Conservation (phyloP, 2,113 vertebrate species). For the Osmerus eperlanus region DNA sequence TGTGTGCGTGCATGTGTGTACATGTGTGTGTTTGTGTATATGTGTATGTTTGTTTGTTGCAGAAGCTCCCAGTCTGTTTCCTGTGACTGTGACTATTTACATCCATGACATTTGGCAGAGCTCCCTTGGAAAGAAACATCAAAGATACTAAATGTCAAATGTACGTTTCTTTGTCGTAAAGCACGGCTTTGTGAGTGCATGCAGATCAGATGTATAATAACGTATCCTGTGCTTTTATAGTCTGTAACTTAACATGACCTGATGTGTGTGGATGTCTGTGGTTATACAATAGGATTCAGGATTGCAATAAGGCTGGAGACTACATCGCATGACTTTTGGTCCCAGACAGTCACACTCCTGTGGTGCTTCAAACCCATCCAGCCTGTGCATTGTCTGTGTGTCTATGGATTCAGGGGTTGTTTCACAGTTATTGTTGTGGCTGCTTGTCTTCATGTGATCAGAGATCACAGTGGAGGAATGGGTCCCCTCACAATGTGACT, state of each 20-base stretch:
- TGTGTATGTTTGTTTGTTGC: background rate
- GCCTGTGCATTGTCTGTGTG: too few relatives aligned
- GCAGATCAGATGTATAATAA: slow-evolving; percentile 13
- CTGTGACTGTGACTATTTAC: background rate
- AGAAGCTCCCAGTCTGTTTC: slow-evolving; percentile 24
- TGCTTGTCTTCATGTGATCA: slow-evolving; percentile 1
- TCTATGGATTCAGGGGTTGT: background rate
- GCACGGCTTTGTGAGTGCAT: slow-evolving; percentile 5
- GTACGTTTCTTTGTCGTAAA: slow-evolving; percentile 25
- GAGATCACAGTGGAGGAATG: background rate
- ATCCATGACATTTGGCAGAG: background rate
- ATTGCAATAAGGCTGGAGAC: too few relatives aligned
- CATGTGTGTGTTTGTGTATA: background rate
- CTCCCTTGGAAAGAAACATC: background rate
- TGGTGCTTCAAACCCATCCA: too few relatives aligned
- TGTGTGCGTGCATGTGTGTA: background rate
- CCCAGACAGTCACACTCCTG: too few relatives aligned
- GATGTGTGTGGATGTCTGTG: too few relatives aligned
- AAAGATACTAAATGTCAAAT: slow-evolving; percentile 23
- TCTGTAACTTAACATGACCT: too few relatives aligned
- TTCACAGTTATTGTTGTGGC: slow-evolving; percentile 2
- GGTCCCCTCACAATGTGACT: background rate
- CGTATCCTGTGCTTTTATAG: too few relatives aligned
- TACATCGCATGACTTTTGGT: too few relatives aligned
- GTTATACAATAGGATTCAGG: too few relatives aligned